A percentile compares a stretch with the other conserved stretches of the same genome.
These are phyloP conservation scores for Nannobrachium achirus DNA, from an alignment of 2,113 vertebrate genomes.

Conservation along the genomic window DNA sequence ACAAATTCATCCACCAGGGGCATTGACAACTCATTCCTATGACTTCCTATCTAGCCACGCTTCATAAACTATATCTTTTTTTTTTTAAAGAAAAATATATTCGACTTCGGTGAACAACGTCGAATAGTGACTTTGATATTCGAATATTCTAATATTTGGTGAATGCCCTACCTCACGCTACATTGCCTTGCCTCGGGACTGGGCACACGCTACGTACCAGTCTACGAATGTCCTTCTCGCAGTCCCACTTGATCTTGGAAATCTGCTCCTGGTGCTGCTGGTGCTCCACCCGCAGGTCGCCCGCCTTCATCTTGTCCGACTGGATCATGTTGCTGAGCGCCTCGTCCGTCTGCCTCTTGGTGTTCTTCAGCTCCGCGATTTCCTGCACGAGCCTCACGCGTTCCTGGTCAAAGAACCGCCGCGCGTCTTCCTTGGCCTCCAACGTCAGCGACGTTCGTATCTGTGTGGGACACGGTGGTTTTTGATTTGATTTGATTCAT, in stretches of 20 bases:
- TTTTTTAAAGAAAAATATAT: too few species aligned
- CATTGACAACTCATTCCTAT: too few species aligned
- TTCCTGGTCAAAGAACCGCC: conserved; percentile 95
- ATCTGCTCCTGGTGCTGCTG: conserved; percentile 98
- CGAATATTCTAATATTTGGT: too few species aligned
- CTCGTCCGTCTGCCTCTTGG: conserved; percentile 96
- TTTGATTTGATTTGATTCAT: too few species aligned
- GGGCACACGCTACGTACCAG: conserved; percentile 78
- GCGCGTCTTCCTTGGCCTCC: conserved; percentile 95
- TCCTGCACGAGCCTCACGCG: conserved; percentile 95
- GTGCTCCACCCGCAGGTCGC: conserved; percentile 93
- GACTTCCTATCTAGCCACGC: too few species aligned
- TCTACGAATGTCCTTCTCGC: conserved; percentile 93
- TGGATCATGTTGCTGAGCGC: conserved; percentile 96
- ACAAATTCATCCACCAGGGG: too few species aligned
- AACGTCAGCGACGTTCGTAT: conserved; percentile 92
- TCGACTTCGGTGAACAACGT: too few species aligned
- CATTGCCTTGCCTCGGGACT: too few species aligned
- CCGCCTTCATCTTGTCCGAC: conserved; percentile 96
- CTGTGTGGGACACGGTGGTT: conserved; percentile 29
- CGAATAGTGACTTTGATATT: too few species aligned
- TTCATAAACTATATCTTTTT: too few species aligned
- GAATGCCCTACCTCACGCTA: too few species aligned
- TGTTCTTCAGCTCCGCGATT: conserved; percentile 88
- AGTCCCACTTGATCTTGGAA: conserved; percentile 98